A percentile compares a stretch with the other conserved stretches of the same genome.
These are phyloP conservation scores for Chrosomus eos DNA, from an alignment of 2,797 vertebrate genomes.

Conservation along the genomic window DNA sequence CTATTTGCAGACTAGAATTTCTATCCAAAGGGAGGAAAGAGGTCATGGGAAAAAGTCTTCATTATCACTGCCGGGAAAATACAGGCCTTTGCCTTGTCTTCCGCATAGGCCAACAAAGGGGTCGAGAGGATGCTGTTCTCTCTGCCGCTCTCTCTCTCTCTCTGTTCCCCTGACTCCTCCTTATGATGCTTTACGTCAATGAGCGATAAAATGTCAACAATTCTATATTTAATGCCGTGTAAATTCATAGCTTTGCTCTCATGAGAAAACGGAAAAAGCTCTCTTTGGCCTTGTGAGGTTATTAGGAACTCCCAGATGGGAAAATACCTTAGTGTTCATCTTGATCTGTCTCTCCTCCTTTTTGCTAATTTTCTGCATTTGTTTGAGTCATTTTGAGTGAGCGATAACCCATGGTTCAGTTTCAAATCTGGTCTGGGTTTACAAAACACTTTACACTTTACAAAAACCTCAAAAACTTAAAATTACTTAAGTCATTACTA, in stretches of 20 bases:
- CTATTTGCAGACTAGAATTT: conserved; percentile 78
- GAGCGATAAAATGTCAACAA: conserved; percentile 44
- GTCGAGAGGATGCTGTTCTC: conserved; percentile 39
- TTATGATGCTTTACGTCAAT: conserved; percentile 18
- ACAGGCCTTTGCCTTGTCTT: conserved; percentile 60
- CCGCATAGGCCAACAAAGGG: conserved; percentile 33
- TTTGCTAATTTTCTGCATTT: not conserved
- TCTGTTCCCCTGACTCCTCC: conserved; percentile 40
- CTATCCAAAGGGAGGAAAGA: conserved; percentile 72
- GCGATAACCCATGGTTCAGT: not conserved
- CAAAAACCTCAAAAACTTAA: no score
- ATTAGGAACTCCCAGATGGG: conserved; percentile 1
- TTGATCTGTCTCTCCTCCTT: not conserved
- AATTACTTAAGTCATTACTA: no score
- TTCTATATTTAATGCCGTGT: conserved; percentile 34
- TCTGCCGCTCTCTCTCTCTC: not conserved
- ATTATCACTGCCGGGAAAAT: conserved; percentile 77
- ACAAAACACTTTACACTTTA: no score
- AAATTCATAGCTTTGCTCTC: conserved; percentile 36
- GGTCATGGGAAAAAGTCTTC: conserved; percentile 83
- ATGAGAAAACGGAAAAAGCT: conserved; percentile 38
- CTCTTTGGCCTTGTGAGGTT: not conserved
- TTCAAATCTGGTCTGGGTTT: conserved; percentile 12
- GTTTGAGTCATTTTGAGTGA: not conserved
- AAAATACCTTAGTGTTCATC: conserved; percentile 10